Percentiles rank a stretch among this genome's conserved stretches.
These are phyloP conservation scores for Acutogordius australiensis DNA, from an alignment of 2,888 invertebrate species.

Conservation along the genomic window DNA sequence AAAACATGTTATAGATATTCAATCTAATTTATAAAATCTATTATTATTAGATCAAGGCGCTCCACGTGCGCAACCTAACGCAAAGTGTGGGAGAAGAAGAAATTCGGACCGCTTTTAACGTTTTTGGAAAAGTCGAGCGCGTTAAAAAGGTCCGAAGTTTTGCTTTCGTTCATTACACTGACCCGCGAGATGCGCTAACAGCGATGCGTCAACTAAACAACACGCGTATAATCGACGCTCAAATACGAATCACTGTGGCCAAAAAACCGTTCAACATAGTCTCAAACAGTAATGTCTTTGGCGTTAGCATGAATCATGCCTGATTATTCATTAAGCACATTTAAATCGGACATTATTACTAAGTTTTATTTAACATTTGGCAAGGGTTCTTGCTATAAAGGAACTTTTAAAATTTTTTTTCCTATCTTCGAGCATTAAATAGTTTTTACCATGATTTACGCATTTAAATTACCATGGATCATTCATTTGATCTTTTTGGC, in stretches of 20 bases:
- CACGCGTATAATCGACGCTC: neutral
- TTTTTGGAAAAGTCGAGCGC: conserved; percentile 72
- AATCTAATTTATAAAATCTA: too few relatives aligned
- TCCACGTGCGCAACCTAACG: conserved; percentile 86
- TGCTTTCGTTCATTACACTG: conserved; percentile 94
- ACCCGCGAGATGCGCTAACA: conserved; percentile 29
- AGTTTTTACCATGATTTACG: too few relatives aligned
- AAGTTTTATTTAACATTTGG: too few relatives aligned
- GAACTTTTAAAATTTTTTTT: too few relatives aligned
- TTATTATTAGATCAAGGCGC: conserved; percentile 59
- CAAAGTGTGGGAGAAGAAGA: conserved; percentile 85
- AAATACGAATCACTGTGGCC: conserved; percentile 6
- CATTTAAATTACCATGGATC: too few relatives aligned
- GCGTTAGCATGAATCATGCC: too few relatives aligned
- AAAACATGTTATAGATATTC: too few relatives aligned
- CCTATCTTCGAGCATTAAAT: too few relatives aligned
- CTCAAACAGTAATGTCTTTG: neutral
- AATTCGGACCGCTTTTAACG: conserved; percentile 70
- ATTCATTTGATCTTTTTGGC: too few relatives aligned
- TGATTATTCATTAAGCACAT: too few relatives aligned
- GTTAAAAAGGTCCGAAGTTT: conserved; percentile 99
- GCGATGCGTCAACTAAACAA: conserved; percentile 7
- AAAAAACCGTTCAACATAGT: conserved; percentile 11
- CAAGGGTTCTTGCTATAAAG: too few relatives aligned
- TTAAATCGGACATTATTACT: too few relatives aligned